Conservation (phyloP, 2,113 vertebrate species). For the Lethenteron reissneri region DNA sequence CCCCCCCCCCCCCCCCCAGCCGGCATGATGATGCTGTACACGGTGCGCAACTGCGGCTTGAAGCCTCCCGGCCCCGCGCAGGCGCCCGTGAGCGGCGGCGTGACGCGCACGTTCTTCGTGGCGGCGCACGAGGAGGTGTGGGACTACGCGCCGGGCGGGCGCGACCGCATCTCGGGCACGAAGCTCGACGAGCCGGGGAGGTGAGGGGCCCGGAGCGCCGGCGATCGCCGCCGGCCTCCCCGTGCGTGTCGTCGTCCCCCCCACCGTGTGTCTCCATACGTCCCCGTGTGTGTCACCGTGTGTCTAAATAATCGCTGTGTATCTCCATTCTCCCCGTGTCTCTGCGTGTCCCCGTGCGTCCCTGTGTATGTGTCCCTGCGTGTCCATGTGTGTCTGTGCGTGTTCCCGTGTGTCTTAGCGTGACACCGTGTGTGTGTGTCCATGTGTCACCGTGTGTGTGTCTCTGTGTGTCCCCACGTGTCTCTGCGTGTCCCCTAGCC, state of each 20-base stretch:
- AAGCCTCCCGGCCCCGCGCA: neutral
- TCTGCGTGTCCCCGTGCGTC: too few relatives aligned
- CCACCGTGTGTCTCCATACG: too few relatives aligned
- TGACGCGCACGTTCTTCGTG: slow-evolving; percentile 56
- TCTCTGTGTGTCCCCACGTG: neutral
- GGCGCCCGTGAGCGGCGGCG: slow-evolving; percentile 27
- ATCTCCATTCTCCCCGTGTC: too few relatives aligned
- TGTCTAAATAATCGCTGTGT: too few relatives aligned
- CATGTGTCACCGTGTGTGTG: neutral
- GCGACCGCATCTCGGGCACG: slow-evolving; percentile 29
- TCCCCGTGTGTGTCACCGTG: too few relatives aligned
- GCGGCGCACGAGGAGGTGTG: slow-evolving; percentile 68
- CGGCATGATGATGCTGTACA: slow-evolving; percentile 68
- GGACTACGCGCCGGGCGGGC: slow-evolving; percentile 46
- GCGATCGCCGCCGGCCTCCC: too few relatives aligned
- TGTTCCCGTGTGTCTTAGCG: too few relatives aligned
- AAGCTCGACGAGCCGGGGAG: slow-evolving; percentile 22
- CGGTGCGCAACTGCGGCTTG: slow-evolving; percentile 43
- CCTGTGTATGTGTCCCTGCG: too few relatives aligned
- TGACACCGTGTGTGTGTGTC: too few relatives aligned
- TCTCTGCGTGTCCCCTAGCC: slow-evolving; percentile 21
- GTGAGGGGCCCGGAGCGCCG: slow-evolving; percentile 12
- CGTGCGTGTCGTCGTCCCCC: too few relatives aligned
- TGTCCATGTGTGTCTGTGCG: too few relatives aligned
- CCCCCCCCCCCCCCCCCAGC: slow-evolving; percentile 20